Percentiles rank a stretch among this genome's conserved stretches.
Evolutionary conservation across 2,888 invertebrate genomes (phyloP).

Genomic region (Therioaphis trifolii): DNA sequence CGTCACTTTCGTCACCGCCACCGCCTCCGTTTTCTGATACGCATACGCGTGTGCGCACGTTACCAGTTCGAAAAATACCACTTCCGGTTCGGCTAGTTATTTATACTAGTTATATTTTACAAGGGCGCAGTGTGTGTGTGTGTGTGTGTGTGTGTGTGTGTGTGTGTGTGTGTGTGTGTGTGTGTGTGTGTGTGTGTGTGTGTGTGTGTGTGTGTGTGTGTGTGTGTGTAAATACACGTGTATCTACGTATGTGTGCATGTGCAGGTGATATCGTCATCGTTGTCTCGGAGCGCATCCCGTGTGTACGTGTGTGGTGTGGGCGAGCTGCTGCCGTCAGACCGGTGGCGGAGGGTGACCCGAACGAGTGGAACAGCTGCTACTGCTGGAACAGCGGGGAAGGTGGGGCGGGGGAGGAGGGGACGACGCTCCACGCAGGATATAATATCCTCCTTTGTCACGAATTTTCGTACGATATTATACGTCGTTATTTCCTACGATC

Average conservation of each 20-base stretch:
- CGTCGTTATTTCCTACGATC: not conserved
- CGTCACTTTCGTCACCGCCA: conserved; percentile 26
- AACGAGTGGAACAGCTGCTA: too few relatives aligned
- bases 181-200: not conserved
- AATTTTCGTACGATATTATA: not conserved
- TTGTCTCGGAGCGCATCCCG: not conserved
- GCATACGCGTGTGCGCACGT: not conserved
- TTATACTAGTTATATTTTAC: not conserved
- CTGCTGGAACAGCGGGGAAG: too few relatives aligned
- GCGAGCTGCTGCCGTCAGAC: not conserved
- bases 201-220: not conserved
- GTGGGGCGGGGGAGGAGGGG: too few relatives aligned
- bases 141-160: not conserved
- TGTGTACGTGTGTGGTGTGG: not conserved
- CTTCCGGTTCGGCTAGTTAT: conserved; percentile 14
- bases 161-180: not conserved
- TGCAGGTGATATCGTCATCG: not conserved
- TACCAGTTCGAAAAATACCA: conserved; percentile 34
- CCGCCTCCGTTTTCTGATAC: not conserved
- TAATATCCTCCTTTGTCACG: conserved; percentile 35
- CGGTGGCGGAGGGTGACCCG: not conserved
- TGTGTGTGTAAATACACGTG: not conserved
- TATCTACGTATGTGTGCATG: not conserved
- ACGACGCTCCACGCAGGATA: not conserved
- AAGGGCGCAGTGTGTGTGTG: not conserved